phyloP scores from a whole-genome alignment of 2,888 invertebrate species.

The Nezara viridula region DNA sequence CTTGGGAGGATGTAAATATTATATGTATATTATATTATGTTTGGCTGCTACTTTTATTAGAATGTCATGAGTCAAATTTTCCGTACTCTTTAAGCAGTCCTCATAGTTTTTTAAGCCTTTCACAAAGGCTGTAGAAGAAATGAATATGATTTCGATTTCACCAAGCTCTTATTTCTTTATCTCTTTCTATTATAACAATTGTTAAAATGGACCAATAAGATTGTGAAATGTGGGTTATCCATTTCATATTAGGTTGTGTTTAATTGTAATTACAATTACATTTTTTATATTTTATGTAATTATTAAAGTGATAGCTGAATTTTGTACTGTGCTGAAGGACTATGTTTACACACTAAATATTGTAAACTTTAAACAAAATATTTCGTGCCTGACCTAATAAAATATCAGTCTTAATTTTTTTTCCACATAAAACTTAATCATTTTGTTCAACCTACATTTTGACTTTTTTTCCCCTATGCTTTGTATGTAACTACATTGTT shows the following conservation, averaged over 20 bases:
- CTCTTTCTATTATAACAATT: neutral
- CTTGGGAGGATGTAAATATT: neutral
- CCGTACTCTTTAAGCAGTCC: too few relatives aligned
- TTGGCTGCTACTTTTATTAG: neutral
- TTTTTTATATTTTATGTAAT: neutral
- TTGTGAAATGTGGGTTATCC: neutral
- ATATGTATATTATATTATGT: neutral
- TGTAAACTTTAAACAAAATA: neutral
- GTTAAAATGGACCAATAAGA: neutral
- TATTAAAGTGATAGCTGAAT: neutral
- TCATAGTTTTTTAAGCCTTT: neutral
- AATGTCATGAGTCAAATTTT: neutral
- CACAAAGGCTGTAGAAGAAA: neutral
- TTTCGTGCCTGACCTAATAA: neutral
- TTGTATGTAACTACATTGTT: neutral
- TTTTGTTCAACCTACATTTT: neutral
- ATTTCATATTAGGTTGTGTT: neutral
- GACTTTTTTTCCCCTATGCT: neutral
- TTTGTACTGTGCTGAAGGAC: neutral
- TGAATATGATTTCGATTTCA: neutral
- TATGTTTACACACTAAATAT: neutral
- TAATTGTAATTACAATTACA: neutral
- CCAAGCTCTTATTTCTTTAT: neutral
- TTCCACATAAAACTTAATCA: neutral
- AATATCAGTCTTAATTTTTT: neutral